Evolutionary conservation across 2,888 invertebrate species (phyloP).

Genomic region (Cylindroiulus punctatus): DNA sequence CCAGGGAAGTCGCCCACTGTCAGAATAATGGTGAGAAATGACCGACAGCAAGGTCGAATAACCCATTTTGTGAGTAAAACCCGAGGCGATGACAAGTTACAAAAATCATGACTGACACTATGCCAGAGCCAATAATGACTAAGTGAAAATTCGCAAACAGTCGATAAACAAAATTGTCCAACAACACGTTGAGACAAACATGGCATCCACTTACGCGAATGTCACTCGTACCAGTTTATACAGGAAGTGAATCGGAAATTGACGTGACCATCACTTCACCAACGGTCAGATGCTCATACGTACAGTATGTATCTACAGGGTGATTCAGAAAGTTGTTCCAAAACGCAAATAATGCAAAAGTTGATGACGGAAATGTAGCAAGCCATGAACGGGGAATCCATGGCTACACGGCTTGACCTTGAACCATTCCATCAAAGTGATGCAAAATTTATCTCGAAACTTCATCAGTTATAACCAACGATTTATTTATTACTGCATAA

Average conservation of each 20-base stretch:
- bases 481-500: too few relatives aligned
- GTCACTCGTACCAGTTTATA: background rate
- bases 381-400: too few relatives aligned
- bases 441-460: too few relatives aligned
- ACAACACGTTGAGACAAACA: background rate
- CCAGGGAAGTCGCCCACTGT: background rate
- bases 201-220: background rate
- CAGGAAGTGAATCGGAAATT: background rate
- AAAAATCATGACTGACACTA: background rate
- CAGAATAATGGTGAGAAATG: background rate
- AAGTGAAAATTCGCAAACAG: background rate
- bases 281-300: background rate
- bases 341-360: too few relatives aligned
- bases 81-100: background rate
- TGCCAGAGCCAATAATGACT: constrained; percentile 1
- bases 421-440: too few relatives aligned
- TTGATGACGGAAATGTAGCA: too few relatives aligned
- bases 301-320: too few relatives aligned
- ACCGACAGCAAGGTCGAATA: background rate
- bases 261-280: background rate
- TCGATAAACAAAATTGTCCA: background rate
- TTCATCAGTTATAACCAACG: too few relatives aligned
- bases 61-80: background rate
- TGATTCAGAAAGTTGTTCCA: too few relatives aligned
- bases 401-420: too few relatives aligned